Percentiles rank a stretch among this genome's conserved stretches.
phyloP scores from a whole-genome alignment of 2,113 vertebrate species.

The Spea bombifrons region DNA sequence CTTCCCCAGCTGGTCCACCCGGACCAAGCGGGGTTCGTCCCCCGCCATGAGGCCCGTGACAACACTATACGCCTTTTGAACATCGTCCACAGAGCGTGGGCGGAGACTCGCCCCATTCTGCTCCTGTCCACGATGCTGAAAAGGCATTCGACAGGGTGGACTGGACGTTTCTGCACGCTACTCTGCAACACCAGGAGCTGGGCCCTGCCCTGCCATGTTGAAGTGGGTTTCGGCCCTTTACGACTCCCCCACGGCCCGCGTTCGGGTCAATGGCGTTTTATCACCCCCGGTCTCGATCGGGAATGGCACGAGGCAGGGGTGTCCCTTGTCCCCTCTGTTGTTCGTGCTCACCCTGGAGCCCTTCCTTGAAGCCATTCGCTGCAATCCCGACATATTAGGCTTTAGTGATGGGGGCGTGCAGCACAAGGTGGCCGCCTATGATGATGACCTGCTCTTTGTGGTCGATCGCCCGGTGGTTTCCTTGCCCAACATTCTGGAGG shows the following conservation, averaged over 20 bases:
- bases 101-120: no score
- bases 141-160: no score
- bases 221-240: neutral
- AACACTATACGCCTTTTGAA: no score
- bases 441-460: neutral
- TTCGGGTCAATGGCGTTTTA: neutral
- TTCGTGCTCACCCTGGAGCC: neutral
- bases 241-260: neutral
- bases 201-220: neutral
- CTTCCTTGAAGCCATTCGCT: neutral
- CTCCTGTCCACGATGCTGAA: no score
- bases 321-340: neutral
- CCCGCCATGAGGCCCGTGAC: no score
- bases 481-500: no score
- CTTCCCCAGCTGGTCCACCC: no score
- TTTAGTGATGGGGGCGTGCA: neutral
- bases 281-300: neutral
- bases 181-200: neutral
- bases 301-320: neutral
- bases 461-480: no score
- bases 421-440: neutral
- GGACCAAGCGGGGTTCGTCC: no score
- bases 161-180: neutral
- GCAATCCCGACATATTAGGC: neutral
- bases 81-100: no score